Base-by-base conservation (phyloP, 2,113 vertebrate species). In the Eptatretus burgeri region DNA sequence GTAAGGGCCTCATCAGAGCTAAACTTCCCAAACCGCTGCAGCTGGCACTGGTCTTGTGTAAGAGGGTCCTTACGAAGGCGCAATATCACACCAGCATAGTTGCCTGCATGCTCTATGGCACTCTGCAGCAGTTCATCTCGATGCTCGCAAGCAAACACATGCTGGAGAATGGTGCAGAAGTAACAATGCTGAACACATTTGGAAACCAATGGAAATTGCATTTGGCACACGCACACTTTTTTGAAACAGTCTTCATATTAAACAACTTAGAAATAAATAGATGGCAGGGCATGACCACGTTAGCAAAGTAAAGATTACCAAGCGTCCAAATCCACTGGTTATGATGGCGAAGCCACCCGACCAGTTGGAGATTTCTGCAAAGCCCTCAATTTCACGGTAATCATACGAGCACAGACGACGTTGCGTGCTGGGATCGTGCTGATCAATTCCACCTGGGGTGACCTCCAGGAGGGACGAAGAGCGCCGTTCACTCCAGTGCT, bases 361-460 rank as follows among this genome's bases (percentile, higher is more conserved):
- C 74, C 88, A 94, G 74, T 85, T 87, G 13, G 80, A 74, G 51
- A 93, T 72, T 74, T 95, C 87, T 11, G 81, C 81, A 70, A 98
- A 96, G 51, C 91, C 91, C 78, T 98, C 91, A n/a, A 96, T 77
- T 16, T 87, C 88, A 69, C 86, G 83, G 68, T 98, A 98, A 75
- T 98, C 91, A 64, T 98, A 98, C 63, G 87, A 91, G 66, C 89
- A 98, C n/a, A 93, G 75, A 66, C 94, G 75, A 68, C 81, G 73
- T 75, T 96, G 89, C 65, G 82, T 91, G 66, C 79, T 74, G 63
- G 85, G 82, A 72, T 86, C 82, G 51, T 95, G 93, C 70, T 98
- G 91, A 75, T 98, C 91, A 71, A 98, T 82, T 67, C 91, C 84
- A 64, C 89, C 91, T 51, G 89, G 87, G 19, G 89, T 96, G 68